phyloP scores from a whole-genome alignment of 35 echinoderm and acorn worm genomes.

The Amphiura filiformis region DNA sequence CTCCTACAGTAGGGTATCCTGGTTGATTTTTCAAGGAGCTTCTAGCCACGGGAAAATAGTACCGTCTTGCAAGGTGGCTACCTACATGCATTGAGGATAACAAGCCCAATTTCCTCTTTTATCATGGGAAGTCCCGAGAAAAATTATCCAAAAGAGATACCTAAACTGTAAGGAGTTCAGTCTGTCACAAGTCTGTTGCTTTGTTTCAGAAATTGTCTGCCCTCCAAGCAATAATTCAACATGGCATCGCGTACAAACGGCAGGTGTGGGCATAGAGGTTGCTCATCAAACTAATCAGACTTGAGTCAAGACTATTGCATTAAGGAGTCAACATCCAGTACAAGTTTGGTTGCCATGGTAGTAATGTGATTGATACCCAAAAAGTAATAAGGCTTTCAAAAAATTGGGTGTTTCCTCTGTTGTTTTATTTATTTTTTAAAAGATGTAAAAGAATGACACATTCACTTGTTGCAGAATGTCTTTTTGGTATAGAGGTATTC shows the following conservation, averaged over 20 bases:
- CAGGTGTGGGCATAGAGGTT: not conserved
- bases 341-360: not conserved
- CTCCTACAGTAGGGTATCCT: not conserved
- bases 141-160: not conserved
- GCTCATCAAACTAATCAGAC: not conserved
- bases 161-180: not conserved
- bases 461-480: too few species aligned
- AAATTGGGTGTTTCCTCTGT: too few species aligned
- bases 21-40: not conserved
- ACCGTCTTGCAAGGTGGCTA: not conserved
- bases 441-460: too few species aligned
- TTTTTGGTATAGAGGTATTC: too few species aligned
- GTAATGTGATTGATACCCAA: not conserved
- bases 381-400: too few species aligned
- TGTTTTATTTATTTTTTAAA: too few species aligned
- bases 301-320: conserved; percentile 14
- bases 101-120: conserved; percentile 1
- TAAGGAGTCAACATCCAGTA: not conserved
- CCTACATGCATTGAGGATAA: not conserved
- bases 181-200: conserved; percentile 13
- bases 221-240: not conserved
- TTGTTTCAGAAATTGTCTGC: not conserved
- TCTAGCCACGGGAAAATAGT: not conserved
- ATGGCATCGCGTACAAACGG: conserved; percentile 6
- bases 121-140: not conserved